These are phyloP conservation scores for Tipula confusa DNA, from an alignment of 2,888 invertebrate species.

Conservation along the genomic window DNA sequence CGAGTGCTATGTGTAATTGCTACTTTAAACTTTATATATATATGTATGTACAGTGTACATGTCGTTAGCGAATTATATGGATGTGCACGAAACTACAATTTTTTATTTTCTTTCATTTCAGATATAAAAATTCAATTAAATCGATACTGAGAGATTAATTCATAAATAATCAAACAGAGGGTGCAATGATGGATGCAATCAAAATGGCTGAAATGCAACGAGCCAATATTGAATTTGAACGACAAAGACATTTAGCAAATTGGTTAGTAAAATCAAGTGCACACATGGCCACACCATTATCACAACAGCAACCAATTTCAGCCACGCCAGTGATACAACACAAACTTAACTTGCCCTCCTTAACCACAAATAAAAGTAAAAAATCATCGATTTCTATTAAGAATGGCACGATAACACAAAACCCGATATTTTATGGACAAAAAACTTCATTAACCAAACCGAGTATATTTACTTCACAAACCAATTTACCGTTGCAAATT, in stretches of 20 bases:
- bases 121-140: too few species aligned
- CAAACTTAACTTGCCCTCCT: conserved; percentile 32
- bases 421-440: conserved; percentile 40
- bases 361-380: conserved; percentile 34
- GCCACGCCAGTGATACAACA: conserved; percentile 41
- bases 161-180: conserved; percentile 26
- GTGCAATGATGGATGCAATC: conserved; percentile 46
- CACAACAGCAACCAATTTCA: neutral
- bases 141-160: neutral
- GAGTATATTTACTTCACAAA: conserved; percentile 40
- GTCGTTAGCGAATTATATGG: too few species aligned
- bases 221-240: conserved; percentile 50
- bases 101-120: too few species aligned
- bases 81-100: too few species aligned
- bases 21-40: too few species aligned
- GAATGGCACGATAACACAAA: conserved; percentile 39
- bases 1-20: too few species aligned
- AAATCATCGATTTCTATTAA: conserved; percentile 31
- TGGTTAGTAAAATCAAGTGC: conserved; percentile 51
- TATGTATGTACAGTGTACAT: too few species aligned
- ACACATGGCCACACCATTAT: conserved; percentile 44
- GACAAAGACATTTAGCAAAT: conserved; percentile 51
- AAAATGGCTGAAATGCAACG: conserved; percentile 50
- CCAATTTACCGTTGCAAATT: conserved; percentile 42
- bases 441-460: conserved; percentile 37